Conservation (phyloP, 2,888 invertebrate species). For the Melangyna quadrimaculata region DNA sequence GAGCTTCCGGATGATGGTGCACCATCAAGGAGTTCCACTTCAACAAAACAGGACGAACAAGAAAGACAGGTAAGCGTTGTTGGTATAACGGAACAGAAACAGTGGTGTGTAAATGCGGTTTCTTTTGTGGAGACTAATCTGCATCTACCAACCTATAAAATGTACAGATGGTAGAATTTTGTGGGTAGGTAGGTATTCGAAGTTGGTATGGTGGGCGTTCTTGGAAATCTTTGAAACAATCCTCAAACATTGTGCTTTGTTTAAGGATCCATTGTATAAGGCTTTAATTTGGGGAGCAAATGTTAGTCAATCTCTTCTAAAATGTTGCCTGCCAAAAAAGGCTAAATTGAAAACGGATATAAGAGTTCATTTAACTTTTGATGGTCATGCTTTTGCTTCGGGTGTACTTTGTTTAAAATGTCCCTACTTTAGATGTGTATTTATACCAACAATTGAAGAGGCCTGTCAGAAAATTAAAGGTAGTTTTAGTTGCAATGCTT, state of each 20-base stretch:
- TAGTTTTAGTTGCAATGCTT: no score
- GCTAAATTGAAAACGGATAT: constrained; percentile 44
- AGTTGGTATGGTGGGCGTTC: not conserved
- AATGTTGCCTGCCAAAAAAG: not conserved
- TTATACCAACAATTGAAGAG: not conserved
- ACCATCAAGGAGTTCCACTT: constrained; percentile 66
- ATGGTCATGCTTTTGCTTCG: not conserved
- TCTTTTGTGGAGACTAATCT: constrained; percentile 26
- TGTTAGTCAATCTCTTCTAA: constrained; percentile 10
- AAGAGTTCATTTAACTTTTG: constrained; percentile 34
- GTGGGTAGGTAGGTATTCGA: no score
- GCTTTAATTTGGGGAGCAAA: constrained; percentile 32
- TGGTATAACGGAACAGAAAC: not conserved
- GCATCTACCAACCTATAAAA: no score
- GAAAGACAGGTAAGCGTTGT: constrained; percentile 75
- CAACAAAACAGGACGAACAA: constrained; percentile 74
- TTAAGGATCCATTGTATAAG: constrained; percentile 13
- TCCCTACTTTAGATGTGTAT: not conserved
- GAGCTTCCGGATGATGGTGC: constrained; percentile 73
- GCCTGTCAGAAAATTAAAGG: no score
- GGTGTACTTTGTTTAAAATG: not conserved
- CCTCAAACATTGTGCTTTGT: not conserved
- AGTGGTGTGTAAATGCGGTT: not conserved
- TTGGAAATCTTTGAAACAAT: not conserved
- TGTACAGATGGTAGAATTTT: not conserved